phyloP scores from a whole-genome alignment of 1,140 invertebrate genomes.

The Varroa destructor region DNA sequence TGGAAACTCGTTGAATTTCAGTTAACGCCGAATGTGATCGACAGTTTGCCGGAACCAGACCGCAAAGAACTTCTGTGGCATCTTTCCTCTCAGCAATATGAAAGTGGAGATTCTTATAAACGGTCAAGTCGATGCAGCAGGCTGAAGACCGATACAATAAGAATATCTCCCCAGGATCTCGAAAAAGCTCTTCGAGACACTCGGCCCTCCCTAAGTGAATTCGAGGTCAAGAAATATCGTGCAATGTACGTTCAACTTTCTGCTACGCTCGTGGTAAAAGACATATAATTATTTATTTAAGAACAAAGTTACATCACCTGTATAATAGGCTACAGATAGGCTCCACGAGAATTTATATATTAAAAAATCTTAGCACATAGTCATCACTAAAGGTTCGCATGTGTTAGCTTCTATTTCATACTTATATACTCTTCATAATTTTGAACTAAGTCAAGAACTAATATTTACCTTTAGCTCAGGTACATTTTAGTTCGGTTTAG shows the following conservation, averaged over 20 bases:
- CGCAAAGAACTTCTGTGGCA: background rate
- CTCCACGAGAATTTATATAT: too few species aligned
- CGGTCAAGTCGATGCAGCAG: background rate
- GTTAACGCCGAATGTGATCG: background rate
- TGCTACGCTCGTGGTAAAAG: too few species aligned
- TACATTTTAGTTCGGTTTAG: too few species aligned
- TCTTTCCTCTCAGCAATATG: background rate
- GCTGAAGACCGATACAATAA: background rate
- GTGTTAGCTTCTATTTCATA: too few species aligned
- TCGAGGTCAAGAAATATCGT: conserved; percentile 1
- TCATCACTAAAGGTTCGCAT: too few species aligned
- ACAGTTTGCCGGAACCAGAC: background rate
- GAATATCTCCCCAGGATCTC: background rate
- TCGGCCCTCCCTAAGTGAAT: conserved; percentile 5
- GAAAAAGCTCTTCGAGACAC: background rate
- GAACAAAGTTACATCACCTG: too few species aligned
- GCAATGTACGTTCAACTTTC: background rate
- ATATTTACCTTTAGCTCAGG: too few species aligned
- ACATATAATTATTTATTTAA: too few species aligned
- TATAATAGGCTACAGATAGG: too few species aligned
- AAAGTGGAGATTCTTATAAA: background rate
- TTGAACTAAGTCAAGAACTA: too few species aligned
- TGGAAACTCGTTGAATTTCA: background rate
- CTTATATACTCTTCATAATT: too few species aligned
- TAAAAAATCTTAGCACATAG: too few species aligned